phyloP scores from a whole-genome alignment of 2,113 vertebrate genomes.

The Elephas maximus region DNA sequence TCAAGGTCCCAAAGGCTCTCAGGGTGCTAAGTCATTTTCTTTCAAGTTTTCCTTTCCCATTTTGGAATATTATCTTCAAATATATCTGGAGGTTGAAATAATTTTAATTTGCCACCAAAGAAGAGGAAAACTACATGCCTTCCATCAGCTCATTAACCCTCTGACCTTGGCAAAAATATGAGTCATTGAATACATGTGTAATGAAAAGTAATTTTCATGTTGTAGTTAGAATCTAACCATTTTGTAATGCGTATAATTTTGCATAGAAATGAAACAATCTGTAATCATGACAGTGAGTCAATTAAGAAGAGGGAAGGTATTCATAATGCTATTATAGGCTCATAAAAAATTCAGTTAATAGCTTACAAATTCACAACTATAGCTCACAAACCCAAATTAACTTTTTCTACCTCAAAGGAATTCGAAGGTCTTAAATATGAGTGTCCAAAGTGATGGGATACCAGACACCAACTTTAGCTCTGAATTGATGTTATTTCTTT shows the following conservation, averaged over 20 bases:
- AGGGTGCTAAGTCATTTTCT: slow-evolving; percentile 54
- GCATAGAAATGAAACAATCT: slow-evolving; percentile 63
- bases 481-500: slow-evolving; percentile 22
- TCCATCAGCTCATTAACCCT: slow-evolving; percentile 7
- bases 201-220: slow-evolving; percentile 48
- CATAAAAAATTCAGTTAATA: slow-evolving; percentile 35
- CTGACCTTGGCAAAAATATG: slow-evolving; percentile 42
- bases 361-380: slow-evolving; percentile 13
- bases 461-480: not conserved
- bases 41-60: not conserved
- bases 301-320: slow-evolving; percentile 41
- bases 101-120: slow-evolving; percentile 52
- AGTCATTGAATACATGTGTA: slow-evolving; percentile 45
- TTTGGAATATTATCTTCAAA: not conserved
- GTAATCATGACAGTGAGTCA: not conserved
- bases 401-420: slow-evolving; percentile 36
- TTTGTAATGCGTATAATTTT: slow-evolving; percentile 49
- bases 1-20: not conserved
- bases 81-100: slow-evolving; percentile 46
- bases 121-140: not conserved
- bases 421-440: slow-evolving; percentile 8
- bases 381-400: slow-evolving; percentile 58
- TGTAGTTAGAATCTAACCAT: slow-evolving; percentile 50
- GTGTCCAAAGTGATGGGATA: not conserved
- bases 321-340: slow-evolving; percentile 10